phyloP scores from a whole-genome alignment of 2,888 invertebrate genomes.

The Hofmannophila pseudospretella region DNA sequence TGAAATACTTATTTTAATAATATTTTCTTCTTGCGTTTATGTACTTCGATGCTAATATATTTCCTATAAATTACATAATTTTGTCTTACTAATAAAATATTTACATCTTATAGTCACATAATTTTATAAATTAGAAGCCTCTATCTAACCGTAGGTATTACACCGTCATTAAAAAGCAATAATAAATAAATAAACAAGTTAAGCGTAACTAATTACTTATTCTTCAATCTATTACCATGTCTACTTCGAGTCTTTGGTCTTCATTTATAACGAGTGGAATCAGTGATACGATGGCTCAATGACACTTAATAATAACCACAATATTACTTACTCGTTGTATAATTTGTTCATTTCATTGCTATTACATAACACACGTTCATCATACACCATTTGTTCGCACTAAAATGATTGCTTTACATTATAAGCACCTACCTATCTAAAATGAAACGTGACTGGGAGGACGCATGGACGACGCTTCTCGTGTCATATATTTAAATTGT shows the following conservation, averaged over 20 bases:
- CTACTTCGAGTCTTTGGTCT: conserved; percentile 38
- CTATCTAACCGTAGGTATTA: conserved; percentile 22
- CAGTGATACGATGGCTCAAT: conserved; percentile 19
- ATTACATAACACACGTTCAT: conserved; percentile 42
- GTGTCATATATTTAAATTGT: conserved; percentile 6
- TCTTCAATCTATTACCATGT: conserved; percentile 29
- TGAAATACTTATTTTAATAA: not conserved
- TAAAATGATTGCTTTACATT: conserved; percentile 42
- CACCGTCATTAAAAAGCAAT: conserved; percentile 25
- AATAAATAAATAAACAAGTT: conserved; percentile 27
- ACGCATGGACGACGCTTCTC: conserved; percentile 29
- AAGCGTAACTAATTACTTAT: conserved; percentile 33
- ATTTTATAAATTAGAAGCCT: conserved; percentile 20
- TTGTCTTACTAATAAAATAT: conserved; percentile 30
- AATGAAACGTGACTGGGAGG: conserved; percentile 33
- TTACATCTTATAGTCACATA: conserved; percentile 34
- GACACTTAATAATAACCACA: conserved; percentile 30
- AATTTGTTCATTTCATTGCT: conserved; percentile 34
- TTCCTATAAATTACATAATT: conserved; percentile 16
- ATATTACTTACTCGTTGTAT: conserved; percentile 56
- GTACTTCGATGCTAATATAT: conserved; percentile 2
- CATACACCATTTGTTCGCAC: conserved; percentile 22
- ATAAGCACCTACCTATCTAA: conserved; percentile 56
- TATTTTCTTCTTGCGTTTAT: too few species aligned
- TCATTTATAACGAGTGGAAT: conserved; percentile 44